phyloP scores from a whole-genome alignment of 2,888 invertebrate genomes.

The Torymus texanus region DNA sequence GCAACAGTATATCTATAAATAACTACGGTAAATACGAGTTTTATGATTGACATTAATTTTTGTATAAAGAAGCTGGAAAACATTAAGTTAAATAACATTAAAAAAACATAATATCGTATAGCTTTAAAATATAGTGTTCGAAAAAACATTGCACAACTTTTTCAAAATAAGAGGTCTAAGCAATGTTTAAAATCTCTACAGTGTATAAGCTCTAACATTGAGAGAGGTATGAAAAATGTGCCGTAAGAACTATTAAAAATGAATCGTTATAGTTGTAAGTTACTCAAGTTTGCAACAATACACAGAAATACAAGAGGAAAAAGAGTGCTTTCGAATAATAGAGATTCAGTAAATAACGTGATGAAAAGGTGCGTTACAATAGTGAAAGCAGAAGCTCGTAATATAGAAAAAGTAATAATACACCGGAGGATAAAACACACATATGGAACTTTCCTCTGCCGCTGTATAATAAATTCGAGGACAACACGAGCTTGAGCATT shows the following conservation, averaged over 20 bases:
- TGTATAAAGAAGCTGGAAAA: too few species aligned
- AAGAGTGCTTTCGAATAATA: constrained; percentile 33
- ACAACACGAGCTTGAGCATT: constrained; percentile 34
- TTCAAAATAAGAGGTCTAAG: constrained; percentile 21
- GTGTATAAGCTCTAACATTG: constrained; percentile 36
- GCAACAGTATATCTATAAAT: neutral
- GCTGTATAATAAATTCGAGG: constrained; percentile 29
- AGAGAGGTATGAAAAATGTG: constrained; percentile 27
- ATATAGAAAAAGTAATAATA: constrained; percentile 36
- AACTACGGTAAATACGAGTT: too few species aligned
- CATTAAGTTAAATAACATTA: too few species aligned
- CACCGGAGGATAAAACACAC: constrained; percentile 26
- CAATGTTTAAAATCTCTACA: constrained; percentile 19
- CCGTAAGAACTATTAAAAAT: constrained; percentile 22
- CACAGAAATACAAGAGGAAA: constrained; percentile 13
- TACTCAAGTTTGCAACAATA: constrained; percentile 24
- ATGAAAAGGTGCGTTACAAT: constrained; percentile 49
- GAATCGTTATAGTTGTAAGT: constrained; percentile 22
- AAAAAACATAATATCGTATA: too few species aligned
- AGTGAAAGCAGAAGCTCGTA: constrained; percentile 50
- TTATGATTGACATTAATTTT: too few species aligned
- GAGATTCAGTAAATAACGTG: constrained; percentile 36
- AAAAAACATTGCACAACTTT: constrained; percentile 19
- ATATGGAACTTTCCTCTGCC: neutral
- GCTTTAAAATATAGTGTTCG: too few species aligned